Evolutionary conservation across 2,888 invertebrate genomes (phyloP).

Genomic region (Mesorhabditis spiculigera): DNA sequence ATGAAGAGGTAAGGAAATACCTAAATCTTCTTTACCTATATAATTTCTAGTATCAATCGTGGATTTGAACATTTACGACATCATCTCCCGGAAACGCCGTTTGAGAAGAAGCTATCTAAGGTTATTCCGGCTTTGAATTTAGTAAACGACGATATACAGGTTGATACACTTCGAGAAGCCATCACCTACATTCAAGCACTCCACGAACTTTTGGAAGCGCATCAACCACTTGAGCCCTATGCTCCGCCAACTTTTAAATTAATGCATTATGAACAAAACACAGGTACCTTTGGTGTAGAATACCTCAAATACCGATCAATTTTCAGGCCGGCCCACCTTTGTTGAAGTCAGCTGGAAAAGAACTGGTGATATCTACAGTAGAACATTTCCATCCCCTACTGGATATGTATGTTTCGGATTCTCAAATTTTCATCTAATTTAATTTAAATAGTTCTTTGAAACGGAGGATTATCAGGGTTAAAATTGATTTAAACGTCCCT

Average conservation of each 20-base stretch:
- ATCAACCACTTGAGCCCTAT: neutral
- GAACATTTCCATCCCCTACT: no score
- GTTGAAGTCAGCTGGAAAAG: no score
- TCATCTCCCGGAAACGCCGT: slow-evolving; percentile 4
- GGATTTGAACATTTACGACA: neutral
- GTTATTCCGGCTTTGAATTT: neutral
- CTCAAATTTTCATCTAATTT: no score
- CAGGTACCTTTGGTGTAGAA: neutral
- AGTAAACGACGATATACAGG: neutral
- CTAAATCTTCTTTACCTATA: neutral
- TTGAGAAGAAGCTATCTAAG: slow-evolving; percentile 4
- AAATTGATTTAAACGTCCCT: no score
- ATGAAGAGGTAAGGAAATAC: slow-evolving; percentile 5
- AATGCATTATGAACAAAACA: neutral
- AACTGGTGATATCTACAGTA: no score
- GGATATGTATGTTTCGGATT: no score
- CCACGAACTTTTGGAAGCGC: neutral
- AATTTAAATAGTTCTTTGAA: no score
- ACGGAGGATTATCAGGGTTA: no score
- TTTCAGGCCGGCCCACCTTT: no score
- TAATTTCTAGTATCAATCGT: neutral
- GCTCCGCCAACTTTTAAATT: neutral
- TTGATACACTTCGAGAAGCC: neutral
- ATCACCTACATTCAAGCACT: slow-evolving; percentile 3
- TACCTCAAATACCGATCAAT: no score